These are phyloP conservation scores for Thera obeliscata DNA, from an alignment of 2,888 invertebrate species.

Conservation along the genomic window DNA sequence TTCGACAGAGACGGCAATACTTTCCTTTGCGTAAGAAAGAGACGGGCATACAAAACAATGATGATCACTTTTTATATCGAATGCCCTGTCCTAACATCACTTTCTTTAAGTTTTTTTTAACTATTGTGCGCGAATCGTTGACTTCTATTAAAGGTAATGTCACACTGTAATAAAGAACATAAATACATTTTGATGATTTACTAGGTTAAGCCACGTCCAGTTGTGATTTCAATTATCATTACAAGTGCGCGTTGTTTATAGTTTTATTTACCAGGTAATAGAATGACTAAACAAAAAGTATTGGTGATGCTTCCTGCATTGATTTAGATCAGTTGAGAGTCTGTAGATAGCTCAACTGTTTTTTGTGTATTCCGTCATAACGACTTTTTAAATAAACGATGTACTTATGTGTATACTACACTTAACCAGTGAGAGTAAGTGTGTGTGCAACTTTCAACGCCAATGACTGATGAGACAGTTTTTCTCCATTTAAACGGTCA, in stretches of 20 bases:
- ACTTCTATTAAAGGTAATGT: constrained; percentile 53
- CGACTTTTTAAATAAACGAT: too few relatives aligned
- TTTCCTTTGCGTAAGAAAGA: constrained; percentile 47
- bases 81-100: constrained; percentile 70
- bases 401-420: constrained; percentile 8
- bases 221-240: too few relatives aligned
- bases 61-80: constrained; percentile 60
- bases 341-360: too few relatives aligned
- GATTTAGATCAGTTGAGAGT: too few relatives aligned
- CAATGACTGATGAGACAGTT: constrained; percentile 72
- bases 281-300: too few relatives aligned
- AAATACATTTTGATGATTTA: too few relatives aligned
- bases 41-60: constrained; percentile 70
- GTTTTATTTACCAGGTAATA: too few relatives aligned
- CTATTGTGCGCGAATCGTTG: constrained; percentile 66
- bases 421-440: constrained; percentile 68
- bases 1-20: constrained; percentile 62
- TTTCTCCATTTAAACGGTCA: constrained; percentile 71
- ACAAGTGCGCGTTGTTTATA: too few relatives aligned
- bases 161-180: constrained; percentile 18
- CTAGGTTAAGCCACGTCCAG: too few relatives aligned
- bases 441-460: constrained; percentile 63
- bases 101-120: constrained; percentile 72
- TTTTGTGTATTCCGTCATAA: too few relatives aligned
- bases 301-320: too few relatives aligned